Base-by-base conservation (phyloP, 2,888 invertebrate genomes). In the Rhyacophila evoluta region DNA sequence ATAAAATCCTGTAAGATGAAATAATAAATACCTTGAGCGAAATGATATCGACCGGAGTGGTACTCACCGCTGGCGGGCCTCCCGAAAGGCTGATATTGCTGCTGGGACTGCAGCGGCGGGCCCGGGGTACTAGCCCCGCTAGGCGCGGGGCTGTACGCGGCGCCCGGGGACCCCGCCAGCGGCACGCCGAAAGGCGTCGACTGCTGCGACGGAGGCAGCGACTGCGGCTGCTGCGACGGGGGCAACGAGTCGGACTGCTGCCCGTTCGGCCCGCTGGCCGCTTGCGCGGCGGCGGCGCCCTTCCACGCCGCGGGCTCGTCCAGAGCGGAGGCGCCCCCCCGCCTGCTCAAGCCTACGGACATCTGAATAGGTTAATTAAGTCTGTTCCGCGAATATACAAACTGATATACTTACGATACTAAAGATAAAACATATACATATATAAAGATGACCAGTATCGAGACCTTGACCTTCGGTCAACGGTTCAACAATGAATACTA, bases 261-360 rank as follows among this genome's bases (percentile, higher is more conserved):
- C 88, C 93, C 87, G 91, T 94, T 89, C 91, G 94, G 87, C 92
- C 93, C 87, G 88, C 94, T 83, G 91, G 87, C 88, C 91, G 86
- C 95, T 91, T 55, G 55, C 55, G 55, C 55, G 55, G 55, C 55
- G 55, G 85, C 94, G 92, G 84, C 88, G 83, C 92, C 93, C 92
- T 95, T 95, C 95, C 95, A 95, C 88, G 93, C 93, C 85, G 84
- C 87, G 87, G 83, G 85, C 85, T 89, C 89, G 86, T 89, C 89
- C 86, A 89, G 86, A 55, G 55, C 55, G 74, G 77, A 79, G 77
- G 79, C 76, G 72, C 76, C 82, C 72, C 89, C 94, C 89, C 94
- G 94, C 91, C 95, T 93, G 92, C 94, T 95, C 92, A 95, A 94
- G 92, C 95, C 95, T 94, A 89, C 89, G 88, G 89, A 90, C 89